Percentiles rank a stretch among this genome's conserved stretches.
Conservation (phyloP, 2,888 invertebrate genomes). For the Limnephilus auricula region DNA sequence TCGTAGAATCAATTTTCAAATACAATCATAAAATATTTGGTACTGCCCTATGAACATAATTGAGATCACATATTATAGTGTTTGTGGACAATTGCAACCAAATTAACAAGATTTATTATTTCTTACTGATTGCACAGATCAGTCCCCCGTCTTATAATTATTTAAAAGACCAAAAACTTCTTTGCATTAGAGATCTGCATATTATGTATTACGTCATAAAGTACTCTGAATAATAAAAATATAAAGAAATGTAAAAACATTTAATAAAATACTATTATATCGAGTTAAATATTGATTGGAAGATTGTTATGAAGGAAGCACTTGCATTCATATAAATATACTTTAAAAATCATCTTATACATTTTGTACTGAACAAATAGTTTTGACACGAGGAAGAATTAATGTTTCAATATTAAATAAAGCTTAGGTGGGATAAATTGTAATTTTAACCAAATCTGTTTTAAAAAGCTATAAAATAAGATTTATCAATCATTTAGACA, state of each 20-base stretch:
- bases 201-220: not conserved
- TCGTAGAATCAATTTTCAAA: conserved; percentile 51
- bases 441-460: not conserved
- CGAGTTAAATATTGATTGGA: not conserved
- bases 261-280: not conserved
- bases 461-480: not conserved
- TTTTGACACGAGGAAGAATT: conserved; percentile 2
- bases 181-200: not conserved
- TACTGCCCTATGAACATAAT: conserved; percentile 45
- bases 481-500: not conserved
- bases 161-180: not conserved
- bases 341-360: not conserved
- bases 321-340: not conserved
- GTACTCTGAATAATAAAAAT: not conserved
- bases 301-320: not conserved
- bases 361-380: not conserved
- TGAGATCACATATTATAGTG: conserved; percentile 50
- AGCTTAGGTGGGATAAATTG: not conserved
- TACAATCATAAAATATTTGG: conserved; percentile 54
- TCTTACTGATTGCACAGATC: not conserved
- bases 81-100: conserved; percentile 15
- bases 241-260: not conserved
- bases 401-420: not conserved
- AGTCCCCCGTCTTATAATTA: not conserved
- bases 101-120: not conserved